Evolutionary conservation across 2,113 vertebrate genomes (phyloP).

Genomic region (Ptyas mucosa): DNA sequence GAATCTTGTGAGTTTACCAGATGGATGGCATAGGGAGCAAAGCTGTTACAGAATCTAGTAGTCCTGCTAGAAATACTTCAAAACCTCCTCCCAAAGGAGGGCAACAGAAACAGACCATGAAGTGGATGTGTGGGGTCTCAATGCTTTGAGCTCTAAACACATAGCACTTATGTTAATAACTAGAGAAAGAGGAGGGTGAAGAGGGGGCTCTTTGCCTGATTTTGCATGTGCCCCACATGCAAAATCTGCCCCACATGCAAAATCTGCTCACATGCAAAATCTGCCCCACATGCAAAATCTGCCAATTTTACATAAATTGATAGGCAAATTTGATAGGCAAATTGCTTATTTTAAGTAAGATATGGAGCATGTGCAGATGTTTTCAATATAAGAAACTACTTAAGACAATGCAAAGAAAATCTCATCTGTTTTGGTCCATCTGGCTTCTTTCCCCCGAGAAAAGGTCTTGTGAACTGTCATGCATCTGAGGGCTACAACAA

Average conservation of each 20-base stretch:
- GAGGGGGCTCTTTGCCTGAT: not conserved
- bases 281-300: no score
- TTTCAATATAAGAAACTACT: constrained; percentile 22
- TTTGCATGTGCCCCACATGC: not conserved
- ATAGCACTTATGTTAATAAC: not conserved
- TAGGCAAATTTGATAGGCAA: not conserved
- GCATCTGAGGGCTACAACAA: constrained; percentile 24
- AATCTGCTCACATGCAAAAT: no score
- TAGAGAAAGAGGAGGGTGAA: not conserved
- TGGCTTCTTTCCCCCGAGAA: rapidly evolving
- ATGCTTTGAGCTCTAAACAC: no score
- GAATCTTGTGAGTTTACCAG: no score
- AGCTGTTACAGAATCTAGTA: no score
- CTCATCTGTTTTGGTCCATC: constrained; percentile 36
- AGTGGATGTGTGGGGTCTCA: no score
- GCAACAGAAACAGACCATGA: no score
- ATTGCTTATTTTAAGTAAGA: constrained; percentile 9
- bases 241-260: no score
- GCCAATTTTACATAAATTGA: not conserved
- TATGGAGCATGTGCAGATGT: constrained; percentile 11
- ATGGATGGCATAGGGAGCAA: no score
- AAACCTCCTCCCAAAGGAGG: no score
- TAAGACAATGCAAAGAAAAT: constrained; percentile 8
- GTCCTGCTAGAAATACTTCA: no score
- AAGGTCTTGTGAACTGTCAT: rapidly evolving